Percentiles rank a stretch among this genome's conserved stretches.
phyloP scores from a whole-genome alignment of 2,888 invertebrate species.

The Lottia gigantea region DNA sequence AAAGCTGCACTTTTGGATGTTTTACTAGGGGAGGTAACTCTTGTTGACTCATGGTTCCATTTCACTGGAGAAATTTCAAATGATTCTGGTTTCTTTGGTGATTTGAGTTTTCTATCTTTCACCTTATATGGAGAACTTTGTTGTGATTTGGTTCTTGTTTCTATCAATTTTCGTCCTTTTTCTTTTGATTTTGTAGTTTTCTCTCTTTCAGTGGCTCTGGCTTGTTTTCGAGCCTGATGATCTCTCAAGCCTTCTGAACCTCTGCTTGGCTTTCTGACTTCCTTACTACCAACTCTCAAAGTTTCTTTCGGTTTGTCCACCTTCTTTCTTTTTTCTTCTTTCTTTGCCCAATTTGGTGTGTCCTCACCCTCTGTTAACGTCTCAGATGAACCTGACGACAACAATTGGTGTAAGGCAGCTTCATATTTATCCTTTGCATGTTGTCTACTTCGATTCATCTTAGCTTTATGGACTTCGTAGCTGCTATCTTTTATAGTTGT shows the following conservation, averaged over 20 bases:
- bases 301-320: too few species aligned
- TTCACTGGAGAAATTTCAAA: slow-evolving; percentile 9
- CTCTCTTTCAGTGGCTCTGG: background rate
- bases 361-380: background rate
- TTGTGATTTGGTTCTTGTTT: background rate
- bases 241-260: slow-evolving; percentile 1
- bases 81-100: background rate
- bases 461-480: slow-evolving; percentile 34
- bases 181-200: background rate
- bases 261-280: slow-evolving; percentile 23
- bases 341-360: background rate
- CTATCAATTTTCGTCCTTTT: background rate
- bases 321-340: background rate
- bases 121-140: slow-evolving; percentile 1
- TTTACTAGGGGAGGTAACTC: background rate
- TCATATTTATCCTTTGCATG: background rate
- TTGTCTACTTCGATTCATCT: slow-evolving; percentile 1
- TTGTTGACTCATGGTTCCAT: background rate
- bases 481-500: slow-evolving; percentile 57
- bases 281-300: background rate
- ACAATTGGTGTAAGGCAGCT: background rate
- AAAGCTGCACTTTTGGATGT: background rate
- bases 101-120: background rate
- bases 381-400: background rate
- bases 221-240: background rate